Conservation (phyloP, 2,888 invertebrate species). For the Margaritifera margaritifera region DNA sequence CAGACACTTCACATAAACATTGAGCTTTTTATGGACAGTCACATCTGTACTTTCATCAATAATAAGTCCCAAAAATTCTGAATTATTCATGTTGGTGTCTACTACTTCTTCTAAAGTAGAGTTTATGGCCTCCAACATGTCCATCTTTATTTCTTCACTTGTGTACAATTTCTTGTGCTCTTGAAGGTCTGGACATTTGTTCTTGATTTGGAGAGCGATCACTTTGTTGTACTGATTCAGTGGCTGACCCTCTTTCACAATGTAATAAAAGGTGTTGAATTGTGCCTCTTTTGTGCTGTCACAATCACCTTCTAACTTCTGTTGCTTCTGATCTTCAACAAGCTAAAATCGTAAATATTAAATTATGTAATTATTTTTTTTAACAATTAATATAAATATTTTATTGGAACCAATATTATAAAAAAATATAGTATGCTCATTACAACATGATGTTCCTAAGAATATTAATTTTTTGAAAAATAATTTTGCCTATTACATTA, state of each 20-base stretch:
- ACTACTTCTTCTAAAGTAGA: constrained; percentile 10
- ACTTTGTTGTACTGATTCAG: constrained; percentile 7
- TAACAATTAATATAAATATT: too few relatives aligned
- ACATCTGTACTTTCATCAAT: constrained; percentile 28
- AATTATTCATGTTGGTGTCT: constrained; percentile 4
- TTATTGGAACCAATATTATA: too few relatives aligned
- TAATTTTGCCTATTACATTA: too few relatives aligned
- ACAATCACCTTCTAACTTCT: constrained; percentile 9
- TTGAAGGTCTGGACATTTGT: constrained; percentile 24
- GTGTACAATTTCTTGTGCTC: constrained; percentile 14
- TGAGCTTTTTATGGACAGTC: constrained; percentile 23
- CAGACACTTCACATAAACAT: constrained; percentile 20
- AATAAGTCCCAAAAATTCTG: constrained; percentile 15
- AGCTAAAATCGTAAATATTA: constrained; percentile 1
- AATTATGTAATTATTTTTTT: neutral
- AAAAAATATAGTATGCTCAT: too few relatives aligned
- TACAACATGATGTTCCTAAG: too few relatives aligned
- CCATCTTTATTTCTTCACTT: constrained; percentile 13
- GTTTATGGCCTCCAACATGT: constrained; percentile 18
- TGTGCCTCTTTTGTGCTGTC: constrained; percentile 13
- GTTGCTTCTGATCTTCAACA: neutral
- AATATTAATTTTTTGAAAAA: too few relatives aligned
- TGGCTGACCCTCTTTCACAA: constrained; percentile 17
- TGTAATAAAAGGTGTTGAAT: constrained; percentile 13
- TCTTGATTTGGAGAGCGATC: constrained; percentile 9